Percentiles rank a stretch among this genome's conserved stretches.
phyloP scores from a whole-genome alignment of 2,888 invertebrate genomes.

The Brachyopa scutellaris region DNA sequence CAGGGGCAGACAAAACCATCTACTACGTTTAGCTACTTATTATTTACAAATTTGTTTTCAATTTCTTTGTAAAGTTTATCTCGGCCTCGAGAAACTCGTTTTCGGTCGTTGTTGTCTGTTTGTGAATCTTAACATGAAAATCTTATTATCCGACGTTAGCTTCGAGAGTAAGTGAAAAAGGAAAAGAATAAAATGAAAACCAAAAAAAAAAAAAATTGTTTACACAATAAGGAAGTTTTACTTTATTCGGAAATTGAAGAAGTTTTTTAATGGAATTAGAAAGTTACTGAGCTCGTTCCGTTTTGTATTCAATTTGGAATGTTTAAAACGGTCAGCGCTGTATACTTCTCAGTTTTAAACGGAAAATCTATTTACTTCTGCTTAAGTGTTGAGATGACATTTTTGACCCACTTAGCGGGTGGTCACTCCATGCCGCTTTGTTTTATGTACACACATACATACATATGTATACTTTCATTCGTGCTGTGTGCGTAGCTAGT shows the following conservation, averaged over 20 bases:
- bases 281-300: constrained; percentile 33
- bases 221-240: constrained; percentile 68
- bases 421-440: too few relatives aligned
- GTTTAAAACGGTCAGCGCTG: constrained; percentile 33
- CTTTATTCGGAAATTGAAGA: constrained; percentile 67
- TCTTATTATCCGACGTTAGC: constrained; percentile 61
- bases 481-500: too few relatives aligned
- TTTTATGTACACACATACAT: too few relatives aligned
- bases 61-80: constrained; percentile 62
- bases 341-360: constrained; percentile 20
- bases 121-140: constrained; percentile 67
- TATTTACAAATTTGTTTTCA: constrained; percentile 70
- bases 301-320: constrained; percentile 58
- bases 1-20: too few relatives aligned
- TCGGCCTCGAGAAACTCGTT: constrained; percentile 42
- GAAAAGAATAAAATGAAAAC: constrained; percentile 17
- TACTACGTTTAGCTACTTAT: constrained; percentile 59
- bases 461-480: too few relatives aligned
- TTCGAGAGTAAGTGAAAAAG: constrained; percentile 43
- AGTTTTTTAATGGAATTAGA: constrained; percentile 66
- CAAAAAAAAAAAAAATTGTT: constrained; percentile 55
- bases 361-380: constrained; percentile 44
- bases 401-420: neutral
- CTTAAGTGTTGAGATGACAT: constrained; percentile 15
- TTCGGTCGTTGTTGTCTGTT: constrained; percentile 52